These are phyloP conservation scores for Tricholauxania praeusta DNA, from an alignment of 2,888 invertebrate genomes.

Conservation along the genomic window DNA sequence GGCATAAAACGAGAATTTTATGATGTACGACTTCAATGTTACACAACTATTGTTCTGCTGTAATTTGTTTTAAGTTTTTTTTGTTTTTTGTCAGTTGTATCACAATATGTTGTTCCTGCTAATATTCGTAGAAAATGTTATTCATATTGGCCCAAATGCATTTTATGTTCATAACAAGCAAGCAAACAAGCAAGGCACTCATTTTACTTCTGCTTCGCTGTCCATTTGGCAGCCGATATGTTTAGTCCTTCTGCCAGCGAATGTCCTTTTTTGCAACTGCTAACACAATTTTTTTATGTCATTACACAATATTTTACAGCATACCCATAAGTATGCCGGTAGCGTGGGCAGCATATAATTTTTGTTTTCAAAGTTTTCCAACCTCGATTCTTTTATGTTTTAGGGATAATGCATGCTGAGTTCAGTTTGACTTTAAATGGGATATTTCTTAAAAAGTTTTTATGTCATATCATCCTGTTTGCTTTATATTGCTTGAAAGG, in stretches of 20 bases:
- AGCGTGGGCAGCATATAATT: too few species aligned
- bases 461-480: too few species aligned
- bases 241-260: background rate
- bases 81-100: background rate
- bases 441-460: too few species aligned
- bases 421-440: too few species aligned
- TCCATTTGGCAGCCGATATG: slow-evolving; percentile 1
- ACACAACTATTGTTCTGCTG: slow-evolving; percentile 30
- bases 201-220: background rate
- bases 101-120: slow-evolving; percentile 16
- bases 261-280: slow-evolving; percentile 21
- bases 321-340: background rate
- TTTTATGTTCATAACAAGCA: slow-evolving; percentile 3
- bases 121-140: background rate
- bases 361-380: too few species aligned
- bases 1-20: slow-evolving; percentile 2
- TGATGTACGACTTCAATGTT: slow-evolving; percentile 21
- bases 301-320: slow-evolving; percentile 14
- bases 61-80: background rate
- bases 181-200: too few species aligned
- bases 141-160: slow-evolving; percentile 26
- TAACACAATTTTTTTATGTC: slow-evolving; percentile 23
- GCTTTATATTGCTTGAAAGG: too few species aligned
- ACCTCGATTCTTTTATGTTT: too few species aligned
- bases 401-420: too few species aligned